Base-by-base conservation (phyloP, 2,888 invertebrate species). In the Catocala fraxini region DNA sequence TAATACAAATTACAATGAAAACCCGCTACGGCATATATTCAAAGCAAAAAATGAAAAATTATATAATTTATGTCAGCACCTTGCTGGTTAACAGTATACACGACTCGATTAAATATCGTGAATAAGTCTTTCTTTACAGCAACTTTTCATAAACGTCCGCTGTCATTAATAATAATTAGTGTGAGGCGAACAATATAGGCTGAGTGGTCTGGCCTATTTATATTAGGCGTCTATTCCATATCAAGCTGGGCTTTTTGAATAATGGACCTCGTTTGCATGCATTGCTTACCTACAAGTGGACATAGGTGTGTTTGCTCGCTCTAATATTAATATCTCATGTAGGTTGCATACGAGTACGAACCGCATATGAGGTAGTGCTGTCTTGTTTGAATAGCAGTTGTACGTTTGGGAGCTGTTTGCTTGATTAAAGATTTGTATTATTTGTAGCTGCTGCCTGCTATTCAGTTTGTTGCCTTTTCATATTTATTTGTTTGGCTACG, bases 131-230 rank as follows among this genome's bases (percentile, higher is more conserved):
- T 71, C 74, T 63, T 77, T 73, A 67, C 69, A 80, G 76, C 68
- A 77, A 82, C 75, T 85, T 84, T 85, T 78, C 74, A 65, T 81
- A 74, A 81, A 77, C 82, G 80, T 73, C 79, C 80, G 70, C 87
- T 83, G 84, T 88, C 91, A 91, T 92, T 90, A 89, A 92, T 93
- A 90, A 89, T 89, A 90, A 93, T 93, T 90, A 89, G 84, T 83
- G 80, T 82, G 81, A 82, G 85, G 77, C 80, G 83, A 82, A 86
- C 85, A 86, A 90, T 90, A 89, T 86, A 81, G 81, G 77, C 87
- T 84, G 85, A 93, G 92, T 90, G 91, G 85, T 80, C 80, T 82
- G 87, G 71, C 87, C 90, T 87, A 89, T 86, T 88, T 88, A 86
- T 84, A 76, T 82, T 79, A 63, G 75, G 82, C 65, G 60, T 69